Conservation (phyloP, 1,140 invertebrate genomes). For the Zophobas morio region DNA sequence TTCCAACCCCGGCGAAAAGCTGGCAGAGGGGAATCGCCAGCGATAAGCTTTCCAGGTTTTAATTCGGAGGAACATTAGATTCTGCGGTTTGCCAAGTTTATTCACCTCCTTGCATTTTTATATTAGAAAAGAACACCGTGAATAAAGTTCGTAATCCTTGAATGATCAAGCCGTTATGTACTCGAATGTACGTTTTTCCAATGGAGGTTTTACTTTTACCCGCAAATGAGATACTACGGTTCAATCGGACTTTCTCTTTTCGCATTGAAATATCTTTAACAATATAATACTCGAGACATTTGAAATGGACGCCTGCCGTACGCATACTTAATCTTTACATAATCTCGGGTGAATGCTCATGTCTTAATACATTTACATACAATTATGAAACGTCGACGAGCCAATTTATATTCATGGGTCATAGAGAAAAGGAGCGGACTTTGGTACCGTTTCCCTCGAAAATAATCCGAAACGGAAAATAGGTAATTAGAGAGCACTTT, state of each 20-base stretch:
- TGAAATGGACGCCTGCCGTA: conserved; percentile 22
- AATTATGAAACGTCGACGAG: conserved; percentile 40
- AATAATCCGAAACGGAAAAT: neutral
- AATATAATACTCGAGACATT: conserved; percentile 1
- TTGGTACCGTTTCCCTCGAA: neutral
- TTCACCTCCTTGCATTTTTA: conserved; percentile 32
- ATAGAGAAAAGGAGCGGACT: neutral
- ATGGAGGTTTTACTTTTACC: conserved; percentile 34
- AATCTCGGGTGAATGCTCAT: conserved; percentile 31
- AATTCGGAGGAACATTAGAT: neutral
- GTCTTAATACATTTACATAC: conserved; percentile 41
- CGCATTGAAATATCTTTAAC: conserved; percentile 21
- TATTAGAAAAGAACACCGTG: conserved; percentile 23
- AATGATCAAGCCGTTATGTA: conserved; percentile 26
- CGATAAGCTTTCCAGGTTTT: neutral
- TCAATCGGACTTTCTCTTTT: conserved; percentile 42
- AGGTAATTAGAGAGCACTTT: conserved; percentile 7
- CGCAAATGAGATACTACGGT: neutral
- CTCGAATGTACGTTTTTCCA: conserved; percentile 10
- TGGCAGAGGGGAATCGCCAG: neutral
- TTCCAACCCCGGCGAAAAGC: neutral
- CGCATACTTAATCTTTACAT: conserved; percentile 34
- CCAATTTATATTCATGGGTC: conserved; percentile 29
- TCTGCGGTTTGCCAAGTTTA: conserved; percentile 9
- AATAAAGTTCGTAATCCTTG: conserved; percentile 42